Percentiles rank a stretch among this genome's conserved stretches.
Conservation (phyloP, 2,797 vertebrate species). For the Melopsittacus undulatus region DNA sequence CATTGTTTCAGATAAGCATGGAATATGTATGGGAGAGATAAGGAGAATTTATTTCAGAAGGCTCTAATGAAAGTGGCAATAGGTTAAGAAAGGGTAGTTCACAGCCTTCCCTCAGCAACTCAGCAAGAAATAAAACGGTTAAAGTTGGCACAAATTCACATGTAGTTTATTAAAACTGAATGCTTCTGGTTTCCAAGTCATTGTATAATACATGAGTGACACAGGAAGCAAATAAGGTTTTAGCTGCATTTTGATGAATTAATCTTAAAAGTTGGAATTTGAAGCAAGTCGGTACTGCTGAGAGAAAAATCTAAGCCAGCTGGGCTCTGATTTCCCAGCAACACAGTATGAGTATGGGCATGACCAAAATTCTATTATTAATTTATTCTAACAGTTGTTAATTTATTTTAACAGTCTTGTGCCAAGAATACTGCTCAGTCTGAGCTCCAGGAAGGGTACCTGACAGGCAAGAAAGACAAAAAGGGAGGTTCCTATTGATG, state of each 20-base stretch:
- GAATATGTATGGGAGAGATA: neutral
- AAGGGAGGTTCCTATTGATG: neutral
- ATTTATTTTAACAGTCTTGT: neutral
- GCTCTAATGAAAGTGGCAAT: neutral
- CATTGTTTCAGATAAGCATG: conserved; percentile 25
- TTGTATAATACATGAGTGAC: neutral
- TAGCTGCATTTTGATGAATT: conserved; percentile 18
- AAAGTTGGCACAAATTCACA: neutral
- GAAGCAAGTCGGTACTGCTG: neutral
- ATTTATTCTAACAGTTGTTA: neutral
- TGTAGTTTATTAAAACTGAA: neutral
- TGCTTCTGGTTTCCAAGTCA: conserved; percentile 7
- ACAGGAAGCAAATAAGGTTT: neutral
- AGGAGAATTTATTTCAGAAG: conserved; percentile 17
- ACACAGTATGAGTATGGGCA: neutral
- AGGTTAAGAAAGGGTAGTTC: conserved; percentile 22
- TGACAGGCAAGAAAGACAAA: neutral
- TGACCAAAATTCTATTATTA: neutral
- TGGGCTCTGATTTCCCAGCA: neutral
- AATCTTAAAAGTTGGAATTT: neutral
- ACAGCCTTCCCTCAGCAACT: neutral
- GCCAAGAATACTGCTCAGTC: neutral
- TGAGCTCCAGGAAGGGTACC: neutral
- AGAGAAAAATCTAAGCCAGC: conserved; percentile 5
- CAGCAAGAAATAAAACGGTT: neutral